Evolutionary conservation across 1,140 invertebrate species (phyloP), one percentile per base, ranked within the genome.

Genomic region (Caenorhabditis briggsae): DNA sequence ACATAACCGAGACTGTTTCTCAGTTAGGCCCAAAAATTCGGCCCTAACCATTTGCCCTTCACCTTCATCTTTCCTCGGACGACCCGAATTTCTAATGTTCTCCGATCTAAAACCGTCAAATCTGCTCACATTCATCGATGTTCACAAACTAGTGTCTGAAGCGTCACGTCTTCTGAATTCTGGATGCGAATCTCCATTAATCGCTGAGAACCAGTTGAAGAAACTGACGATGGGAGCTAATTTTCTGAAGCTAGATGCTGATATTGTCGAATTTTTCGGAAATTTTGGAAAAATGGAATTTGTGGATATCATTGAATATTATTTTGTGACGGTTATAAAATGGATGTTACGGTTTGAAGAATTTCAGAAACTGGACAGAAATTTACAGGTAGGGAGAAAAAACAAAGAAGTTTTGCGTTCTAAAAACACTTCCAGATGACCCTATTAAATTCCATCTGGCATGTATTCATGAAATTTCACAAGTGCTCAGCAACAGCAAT

Each of bases 231-330:
- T 70, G 12, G 64, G 33, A 11, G 46, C 18, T 5, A 70, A 70
- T 16, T 70, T 70, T 8, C 0, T 70, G 64, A 43, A 46, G n/a
- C 23, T 70, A n/a, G 64, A 70, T 23, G 11, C 64, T 16, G 33
- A 70, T 46, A 70, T 46, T 70, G 18, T 70, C 0, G 43, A 16
- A 8, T 18, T 18, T 70, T 23, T 43, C 0, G 12, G 16, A 5
- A 70, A 70, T 3, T 43, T 70, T 11, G 64, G 64, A 43, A 12
- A 46, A 18, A 8, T 41, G 12, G 64, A 70, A n/a, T 70, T 70
- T 11, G 16, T 70, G 41, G 41, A 70, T 18, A 46, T 46, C 18
- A 70, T 70, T 46, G 64, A 70, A 46, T 70, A 70, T 18, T 70
- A 70, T 46, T 70, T 70, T n/a, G 9, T 70, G 0, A 70, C 16